Evolutionary conservation across 2,113 vertebrate species (phyloP), one percentile per base, ranked within the genome.

Genomic region (Odontesthes bonariensis): DNA sequence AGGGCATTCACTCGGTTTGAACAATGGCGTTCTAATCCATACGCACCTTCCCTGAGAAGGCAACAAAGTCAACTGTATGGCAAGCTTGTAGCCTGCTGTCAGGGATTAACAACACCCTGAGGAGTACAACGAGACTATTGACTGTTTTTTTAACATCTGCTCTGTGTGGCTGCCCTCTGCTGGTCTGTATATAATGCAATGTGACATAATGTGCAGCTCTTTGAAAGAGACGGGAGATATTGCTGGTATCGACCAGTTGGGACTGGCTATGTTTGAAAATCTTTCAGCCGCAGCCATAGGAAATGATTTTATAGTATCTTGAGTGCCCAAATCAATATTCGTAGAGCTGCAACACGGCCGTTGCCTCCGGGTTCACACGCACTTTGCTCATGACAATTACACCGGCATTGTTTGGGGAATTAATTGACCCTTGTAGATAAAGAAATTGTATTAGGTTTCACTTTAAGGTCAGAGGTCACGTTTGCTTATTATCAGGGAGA

Each of bases 121-220:
- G 66, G 79, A 80, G 49, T 8, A 56, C 46, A 27, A 46, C 70
- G 5, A 10, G 33, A 44, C 42, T 32, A 61, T 77, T 61, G 33
- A 77, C 69, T 22, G n/a, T 14, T 51, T 65, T 65, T 56, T 23
- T 17, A 38, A 56, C 3, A 40, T 76, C 67, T 83, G 73, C 75
- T 83, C 55, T 56, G 60, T 58, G 54, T 19, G 88, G 76, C 85
- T 87, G 89, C 86, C 90, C 87, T 80, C 91, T 92, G 81, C 86
- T 87, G 90, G 89, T 73, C 5, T 7, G 22, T 27, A n/a, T 1
- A 3, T 27, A 20, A 31, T 44, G 11, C 33, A 14, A 31, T 35
- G 10, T 40, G 54, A 72, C 13, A 27, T 27, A 27, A 27, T 27
- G 27, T 46, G 20, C 3, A n/a, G 53, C 58, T n/a, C 60, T 51